Evolutionary conservation across 2,113 vertebrate genomes (phyloP).

Genomic region (Petroica traversi): DNA sequence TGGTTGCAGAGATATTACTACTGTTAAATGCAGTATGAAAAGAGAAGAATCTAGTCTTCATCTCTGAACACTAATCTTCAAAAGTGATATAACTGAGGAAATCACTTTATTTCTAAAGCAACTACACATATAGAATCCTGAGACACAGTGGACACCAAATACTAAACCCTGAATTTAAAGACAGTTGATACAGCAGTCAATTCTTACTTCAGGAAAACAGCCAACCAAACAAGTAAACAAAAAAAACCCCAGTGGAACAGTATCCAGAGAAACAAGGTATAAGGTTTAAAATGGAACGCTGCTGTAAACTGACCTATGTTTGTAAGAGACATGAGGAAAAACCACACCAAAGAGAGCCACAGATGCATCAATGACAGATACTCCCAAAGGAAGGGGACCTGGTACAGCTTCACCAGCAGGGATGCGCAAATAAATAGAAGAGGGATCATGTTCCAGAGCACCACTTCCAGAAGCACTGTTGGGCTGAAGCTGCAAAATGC

Average conservation of each 20-base stretch:
- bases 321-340: slow-evolving; percentile 97
- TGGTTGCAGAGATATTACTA: not conserved
- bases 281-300: not conserved
- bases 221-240: not conserved
- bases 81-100: not conserved
- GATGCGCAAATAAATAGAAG: slow-evolving; percentile 95
- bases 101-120: not conserved
- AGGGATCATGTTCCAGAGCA: slow-evolving; percentile 95
- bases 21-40: not conserved
- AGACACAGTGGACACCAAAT: not conserved
- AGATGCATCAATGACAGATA: slow-evolving; percentile 96
- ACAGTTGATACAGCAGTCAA: not conserved
- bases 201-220: not conserved
- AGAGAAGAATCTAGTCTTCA: not conserved
- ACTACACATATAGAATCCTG: not conserved
- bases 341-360: slow-evolving; percentile 98
- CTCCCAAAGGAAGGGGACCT: slow-evolving; percentile 93
- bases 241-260: fast-evolving
- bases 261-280: not conserved
- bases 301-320: slow-evolving; percentile 86
- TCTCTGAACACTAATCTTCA: not conserved
- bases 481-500: slow-evolving; percentile 86
- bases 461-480: slow-evolving; percentile 98
- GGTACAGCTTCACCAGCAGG: slow-evolving; percentile 93
- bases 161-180: not conserved